phyloP scores from a whole-genome alignment of 64 coral and sea anemone genomes.

The Dendronephthya gigantea region DNA sequence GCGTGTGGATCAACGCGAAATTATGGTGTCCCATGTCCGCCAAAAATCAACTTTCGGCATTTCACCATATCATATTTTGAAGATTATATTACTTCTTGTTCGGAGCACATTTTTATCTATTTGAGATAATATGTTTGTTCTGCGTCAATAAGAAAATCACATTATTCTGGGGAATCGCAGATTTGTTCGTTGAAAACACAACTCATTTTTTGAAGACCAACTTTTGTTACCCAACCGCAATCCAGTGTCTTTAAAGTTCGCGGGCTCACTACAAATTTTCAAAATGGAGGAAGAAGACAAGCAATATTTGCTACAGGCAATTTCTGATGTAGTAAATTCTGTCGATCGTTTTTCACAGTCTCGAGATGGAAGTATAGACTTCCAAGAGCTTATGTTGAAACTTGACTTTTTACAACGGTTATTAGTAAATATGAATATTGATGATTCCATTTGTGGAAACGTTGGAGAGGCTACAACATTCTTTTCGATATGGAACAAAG shows the following conservation, averaged over 20 bases:
- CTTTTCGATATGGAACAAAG: neutral
- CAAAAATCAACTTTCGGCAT: neutral
- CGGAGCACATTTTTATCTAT: no score
- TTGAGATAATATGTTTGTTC: neutral
- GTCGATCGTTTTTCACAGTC: neutral
- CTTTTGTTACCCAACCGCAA: no score
- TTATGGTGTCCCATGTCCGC: neutral
- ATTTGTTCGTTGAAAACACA: neutral
- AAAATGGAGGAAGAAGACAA: neutral
- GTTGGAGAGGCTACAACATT: neutral
- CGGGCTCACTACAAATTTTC: neutral
- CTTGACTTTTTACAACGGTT: slow-evolving; percentile 2
- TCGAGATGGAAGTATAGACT: neutral
- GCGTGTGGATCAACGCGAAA: no score
- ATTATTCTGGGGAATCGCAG: neutral
- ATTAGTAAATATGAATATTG: neutral
- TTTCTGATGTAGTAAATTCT: neutral
- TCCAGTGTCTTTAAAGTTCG: no score
- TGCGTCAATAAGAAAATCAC: neutral
- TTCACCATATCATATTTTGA: neutral
- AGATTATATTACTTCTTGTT: no score
- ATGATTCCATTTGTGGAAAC: neutral
- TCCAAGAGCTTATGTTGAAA: neutral
- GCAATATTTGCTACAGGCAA: neutral
- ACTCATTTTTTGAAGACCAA: no score